Percentiles rank a stretch among this genome's conserved stretches.
Evolutionary conservation across 2,113 vertebrate genomes (phyloP).

Genomic region (Orycteropus afer): DNA sequence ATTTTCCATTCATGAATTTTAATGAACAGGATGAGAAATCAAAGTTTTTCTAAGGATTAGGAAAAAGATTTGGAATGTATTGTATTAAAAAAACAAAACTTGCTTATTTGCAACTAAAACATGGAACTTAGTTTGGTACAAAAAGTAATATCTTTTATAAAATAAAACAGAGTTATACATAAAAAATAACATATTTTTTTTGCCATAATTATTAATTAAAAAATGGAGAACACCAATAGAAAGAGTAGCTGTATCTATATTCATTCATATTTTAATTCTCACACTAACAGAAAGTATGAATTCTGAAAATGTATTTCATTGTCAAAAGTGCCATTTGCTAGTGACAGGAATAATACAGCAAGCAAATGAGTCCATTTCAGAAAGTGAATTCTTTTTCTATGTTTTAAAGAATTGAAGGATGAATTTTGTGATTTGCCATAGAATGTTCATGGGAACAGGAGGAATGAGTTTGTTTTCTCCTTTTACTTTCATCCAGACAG

Average conservation of each 20-base stretch:
- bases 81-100: slow-evolving; percentile 60
- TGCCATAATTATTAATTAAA: background rate
- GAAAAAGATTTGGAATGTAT: slow-evolving; percentile 13
- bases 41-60: slow-evolving; percentile 62
- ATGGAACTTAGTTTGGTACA: background rate
- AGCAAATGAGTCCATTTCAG: background rate
- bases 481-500: background rate
- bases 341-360: background rate
- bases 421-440: background rate
- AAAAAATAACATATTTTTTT: background rate
- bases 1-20: slow-evolving; percentile 61
- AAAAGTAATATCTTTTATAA: slow-evolving; percentile 37
- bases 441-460: background rate
- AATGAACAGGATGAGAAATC: slow-evolving; percentile 53
- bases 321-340: slow-evolving; percentile 14
- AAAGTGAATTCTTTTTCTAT: background rate
- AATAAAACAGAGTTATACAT: background rate
- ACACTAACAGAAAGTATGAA: background rate
- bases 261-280: slow-evolving; percentile 49
- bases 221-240: slow-evolving; percentile 35
- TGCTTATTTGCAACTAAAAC: slow-evolving; percentile 61
- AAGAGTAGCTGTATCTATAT: slow-evolving; percentile 4
- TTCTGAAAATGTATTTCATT: slow-evolving; percentile 29
- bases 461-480: background rate
- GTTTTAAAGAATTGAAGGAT: background rate